Evolutionary conservation across 2,797 vertebrate species (phyloP).

Genomic region (Myotis planiceps): DNA sequence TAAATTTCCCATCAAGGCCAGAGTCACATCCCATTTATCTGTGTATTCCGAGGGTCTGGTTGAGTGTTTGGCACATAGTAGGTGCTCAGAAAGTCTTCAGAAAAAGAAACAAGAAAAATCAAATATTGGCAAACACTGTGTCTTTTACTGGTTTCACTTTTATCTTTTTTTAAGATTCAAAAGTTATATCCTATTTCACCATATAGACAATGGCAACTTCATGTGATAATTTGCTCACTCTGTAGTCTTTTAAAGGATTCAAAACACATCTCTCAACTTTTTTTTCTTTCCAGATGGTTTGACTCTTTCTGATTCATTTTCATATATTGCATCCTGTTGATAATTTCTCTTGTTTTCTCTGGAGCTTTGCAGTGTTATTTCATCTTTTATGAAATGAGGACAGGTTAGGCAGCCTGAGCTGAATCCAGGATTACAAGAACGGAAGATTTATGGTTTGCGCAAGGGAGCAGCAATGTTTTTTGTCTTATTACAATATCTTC

Average conservation of each 20-base stretch:
- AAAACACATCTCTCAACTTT: slow-evolving; percentile 13
- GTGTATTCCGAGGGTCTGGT: not conserved
- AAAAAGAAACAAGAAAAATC: not conserved
- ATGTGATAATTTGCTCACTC: not conserved
- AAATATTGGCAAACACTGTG: not conserved
- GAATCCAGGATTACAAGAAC: not conserved
- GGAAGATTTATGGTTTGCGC: slow-evolving; percentile 3
- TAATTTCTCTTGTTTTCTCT: slow-evolving; percentile 65
- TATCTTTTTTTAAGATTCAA: not conserved
- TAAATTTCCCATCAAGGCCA: not conserved
- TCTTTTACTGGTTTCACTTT: not conserved
- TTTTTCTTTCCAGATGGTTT: slow-evolving; percentile 52
- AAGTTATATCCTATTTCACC: not conserved
- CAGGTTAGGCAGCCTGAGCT: slow-evolving; percentile 5
- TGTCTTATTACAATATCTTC: slow-evolving; percentile 20
- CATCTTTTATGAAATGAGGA: slow-evolving; percentile 48
- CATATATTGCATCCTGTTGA: slow-evolving; percentile 36
- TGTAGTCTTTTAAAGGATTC: slow-evolving; percentile 33
- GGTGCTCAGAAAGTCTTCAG: not conserved
- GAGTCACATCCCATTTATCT: not conserved
- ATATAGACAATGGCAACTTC: not conserved
- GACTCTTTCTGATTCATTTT: slow-evolving; percentile 62
- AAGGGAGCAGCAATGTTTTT: not conserved
- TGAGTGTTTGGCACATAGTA: not conserved
- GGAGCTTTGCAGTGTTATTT: slow-evolving; percentile 35